Percentiles rank a stretch among this genome's conserved stretches.
Conservation (phyloP, 2,113 vertebrate species). For the Platichthys stellatus region DNA sequence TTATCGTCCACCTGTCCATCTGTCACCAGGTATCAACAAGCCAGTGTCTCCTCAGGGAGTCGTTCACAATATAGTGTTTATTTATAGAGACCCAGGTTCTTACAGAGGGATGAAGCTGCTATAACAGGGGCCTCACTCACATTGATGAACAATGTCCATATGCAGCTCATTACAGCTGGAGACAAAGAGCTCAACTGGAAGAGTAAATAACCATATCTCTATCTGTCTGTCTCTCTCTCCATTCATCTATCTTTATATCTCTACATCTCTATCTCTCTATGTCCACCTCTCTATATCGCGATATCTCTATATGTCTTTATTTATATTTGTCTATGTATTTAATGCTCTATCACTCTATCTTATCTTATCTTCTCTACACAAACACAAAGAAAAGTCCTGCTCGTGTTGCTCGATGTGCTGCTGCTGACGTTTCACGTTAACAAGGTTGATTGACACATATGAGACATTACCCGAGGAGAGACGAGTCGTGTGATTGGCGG, state of each 20-base stretch:
- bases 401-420: not conserved
- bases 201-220: no score
- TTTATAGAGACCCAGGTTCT: not conserved
- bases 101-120: not conserved
- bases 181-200: no score
- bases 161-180: no score
- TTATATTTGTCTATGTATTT: not conserved
- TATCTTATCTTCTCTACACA: not conserved
- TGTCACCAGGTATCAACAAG: constrained; percentile 46
- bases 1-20: constrained; percentile 32
- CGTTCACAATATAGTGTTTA: not conserved
- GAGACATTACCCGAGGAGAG: not conserved
- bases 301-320: no score
- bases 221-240: no score
- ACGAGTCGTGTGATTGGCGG: not conserved
- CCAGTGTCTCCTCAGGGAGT: not conserved
- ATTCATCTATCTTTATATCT: no score
- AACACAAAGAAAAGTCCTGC: not conserved
- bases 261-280: no score
- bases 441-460: not conserved
- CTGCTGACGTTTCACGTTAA: not conserved
- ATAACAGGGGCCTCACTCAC: not conserved
- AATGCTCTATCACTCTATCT: not conserved
- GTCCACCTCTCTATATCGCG: no score
- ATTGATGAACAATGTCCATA: no score